Evolutionary conservation across 2,797 vertebrate species (phyloP), one percentile per base, ranked within the genome.

Genomic region (Catostomus latipinnis): DNA sequence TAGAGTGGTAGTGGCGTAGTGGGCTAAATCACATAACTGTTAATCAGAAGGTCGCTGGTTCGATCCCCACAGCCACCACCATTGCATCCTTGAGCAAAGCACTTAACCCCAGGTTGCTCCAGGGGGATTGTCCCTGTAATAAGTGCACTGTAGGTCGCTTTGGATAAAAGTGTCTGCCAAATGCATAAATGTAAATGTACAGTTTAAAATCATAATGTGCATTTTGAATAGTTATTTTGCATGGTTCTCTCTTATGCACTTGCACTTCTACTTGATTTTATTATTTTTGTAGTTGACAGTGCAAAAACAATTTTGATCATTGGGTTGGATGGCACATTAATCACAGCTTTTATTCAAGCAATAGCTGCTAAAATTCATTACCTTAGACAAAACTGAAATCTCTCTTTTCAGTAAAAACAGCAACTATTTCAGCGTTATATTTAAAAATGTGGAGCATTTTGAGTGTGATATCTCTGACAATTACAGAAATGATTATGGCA

Each of bases 281-380:
- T 69, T 68, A 0, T 60, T 14, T 60, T 60, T 34, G 62, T 65
- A 65, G 62, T 48, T 9, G 62, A 46, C 8, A 18, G 9, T 22
- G 12, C 45, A 49, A 46, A 65, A 65, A 34, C 46, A 76, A 66
- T 18, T 50, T 76, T 69, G 46, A 77, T 69, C 75, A 69, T 68
- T 67, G 57, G 16, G 46, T 48, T 43, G 75, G 65, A 60, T 77
- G 46, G 56, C 54, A 77, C 57, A 60, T 61, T 61, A 69, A 77
- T 58, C 1, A 9, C 13, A 14, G 8, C 63, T 67, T 76, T 67
- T 34, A 76, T n/a, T 49, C 16, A n/a, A 18, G 14, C 43, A 46
- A 65, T 65, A 46, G 13, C 13, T 65, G 62, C 62, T 65, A 12
- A 14, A 43, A 65, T 46, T 65, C 62, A 65, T 65, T 65, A 65